A percentile compares a stretch with the other conserved stretches of the same genome.
Conservation (phyloP, 2,113 vertebrate species). For the Calidris pugnax region DNA sequence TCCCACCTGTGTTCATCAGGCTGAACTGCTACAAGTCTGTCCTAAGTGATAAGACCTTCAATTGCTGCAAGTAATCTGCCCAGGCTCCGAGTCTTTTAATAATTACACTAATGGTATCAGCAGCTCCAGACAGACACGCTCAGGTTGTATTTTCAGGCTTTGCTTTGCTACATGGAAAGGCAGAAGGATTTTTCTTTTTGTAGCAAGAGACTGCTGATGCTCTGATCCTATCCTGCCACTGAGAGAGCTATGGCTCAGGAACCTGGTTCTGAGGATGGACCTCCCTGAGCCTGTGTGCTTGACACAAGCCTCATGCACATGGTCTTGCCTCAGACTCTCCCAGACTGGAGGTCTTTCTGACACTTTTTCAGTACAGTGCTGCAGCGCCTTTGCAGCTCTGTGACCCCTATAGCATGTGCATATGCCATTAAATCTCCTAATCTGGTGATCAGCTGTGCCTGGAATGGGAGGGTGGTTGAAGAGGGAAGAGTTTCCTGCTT, state of each 20-base stretch:
- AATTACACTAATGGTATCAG: neutral
- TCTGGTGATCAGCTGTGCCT: neutral
- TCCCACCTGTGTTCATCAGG: neutral
- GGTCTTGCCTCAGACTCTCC: neutral
- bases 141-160: neutral
- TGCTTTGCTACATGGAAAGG: neutral
- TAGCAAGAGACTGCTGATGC: neutral
- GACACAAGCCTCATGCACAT: fast-evolving
- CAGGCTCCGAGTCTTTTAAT: neutral
- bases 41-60: neutral
- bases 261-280: neutral
- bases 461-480: neutral
- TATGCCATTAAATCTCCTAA: neutral
- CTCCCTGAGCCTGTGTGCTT: neutral
- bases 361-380: neutral
- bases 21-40: neutral
- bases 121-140: neutral
- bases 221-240: neutral
- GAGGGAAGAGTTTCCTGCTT: neutral
- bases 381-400: neutral
- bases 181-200: neutral
- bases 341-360: neutral
- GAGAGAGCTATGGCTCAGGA: fast-evolving
- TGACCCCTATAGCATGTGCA: fast-evolving
- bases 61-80: neutral